Evolutionary conservation across 1,140 invertebrate species (phyloP).

Genomic region (Drosophila cardini): DNA sequence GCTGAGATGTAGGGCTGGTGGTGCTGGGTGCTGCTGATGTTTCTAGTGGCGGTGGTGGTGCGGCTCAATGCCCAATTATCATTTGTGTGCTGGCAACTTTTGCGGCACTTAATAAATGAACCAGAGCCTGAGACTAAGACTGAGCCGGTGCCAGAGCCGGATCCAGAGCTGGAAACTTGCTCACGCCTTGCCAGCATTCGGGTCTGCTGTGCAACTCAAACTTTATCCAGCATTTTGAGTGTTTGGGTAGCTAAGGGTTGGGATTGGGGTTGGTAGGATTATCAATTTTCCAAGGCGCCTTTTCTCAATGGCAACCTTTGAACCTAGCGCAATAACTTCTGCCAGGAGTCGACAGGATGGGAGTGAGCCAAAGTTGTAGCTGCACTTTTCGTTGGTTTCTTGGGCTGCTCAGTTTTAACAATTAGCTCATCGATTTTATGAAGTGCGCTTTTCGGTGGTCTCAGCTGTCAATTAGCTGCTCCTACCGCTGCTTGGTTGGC

Average conservation of each 20-base stretch:
- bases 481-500: constrained; percentile 25
- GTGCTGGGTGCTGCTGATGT: background rate
- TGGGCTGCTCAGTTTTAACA: constrained; percentile 36
- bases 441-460: constrained; percentile 33
- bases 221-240: constrained; percentile 61
- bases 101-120: constrained; percentile 75
- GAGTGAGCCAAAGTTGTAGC: constrained; percentile 59
- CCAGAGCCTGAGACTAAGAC: constrained; percentile 13
- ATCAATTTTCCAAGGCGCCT: constrained; percentile 73
- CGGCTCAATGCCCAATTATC: constrained; percentile 75
- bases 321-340: constrained; percentile 70
- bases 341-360: background rate
- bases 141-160: background rate
- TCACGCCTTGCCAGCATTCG: background rate
- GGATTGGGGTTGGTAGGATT: constrained; percentile 33
- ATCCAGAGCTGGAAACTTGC: background rate
- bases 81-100: constrained; percentile 75
- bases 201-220: constrained; percentile 46
- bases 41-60: background rate
- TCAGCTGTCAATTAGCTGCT: constrained; percentile 64
- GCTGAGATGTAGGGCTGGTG: background rate
- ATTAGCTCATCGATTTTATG: constrained; percentile 61
- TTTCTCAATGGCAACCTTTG: constrained; percentile 74
- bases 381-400: constrained; percentile 58
- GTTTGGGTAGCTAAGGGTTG: background rate